phyloP scores from a whole-genome alignment of 2,888 invertebrate species.

The Palloptera scutellata region DNA sequence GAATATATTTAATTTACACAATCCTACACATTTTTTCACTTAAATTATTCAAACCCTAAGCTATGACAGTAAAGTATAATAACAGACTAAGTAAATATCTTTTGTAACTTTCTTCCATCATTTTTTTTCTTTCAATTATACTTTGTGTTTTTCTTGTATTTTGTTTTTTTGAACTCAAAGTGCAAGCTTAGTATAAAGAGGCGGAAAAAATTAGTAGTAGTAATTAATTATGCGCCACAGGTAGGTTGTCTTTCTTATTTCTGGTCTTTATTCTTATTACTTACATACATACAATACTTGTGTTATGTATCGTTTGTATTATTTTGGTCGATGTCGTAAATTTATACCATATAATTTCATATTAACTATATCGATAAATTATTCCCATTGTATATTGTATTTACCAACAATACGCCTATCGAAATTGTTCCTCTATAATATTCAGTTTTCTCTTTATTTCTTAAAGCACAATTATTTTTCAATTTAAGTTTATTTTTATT shows the following conservation, averaged over 20 bases:
- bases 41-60: no score
- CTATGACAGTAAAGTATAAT: no score
- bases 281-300: no score
- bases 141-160: slow-evolving; percentile 35
- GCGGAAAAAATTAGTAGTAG: slow-evolving; percentile 64
- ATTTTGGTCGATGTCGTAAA: no score
- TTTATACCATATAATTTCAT: no score
- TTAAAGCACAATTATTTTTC: background rate
- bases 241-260: slow-evolving; percentile 45
- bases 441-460: background rate
- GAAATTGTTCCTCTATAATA: no score
- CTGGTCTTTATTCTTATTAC: background rate
- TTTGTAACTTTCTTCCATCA: slow-evolving; percentile 43
- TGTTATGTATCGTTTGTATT: no score
- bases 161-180: slow-evolving; percentile 44
- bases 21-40: no score
- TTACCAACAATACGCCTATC: no score
- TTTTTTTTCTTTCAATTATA: slow-evolving; percentile 39
- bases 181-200: slow-evolving; percentile 64
- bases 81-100: slow-evolving; percentile 20
- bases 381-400: no score
- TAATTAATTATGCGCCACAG: slow-evolving; percentile 63
- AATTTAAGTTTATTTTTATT: background rate
- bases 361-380: no score
- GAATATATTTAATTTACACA: no score